Conservation (phyloP, 1,140 invertebrate species). For the Orchesella cincta region DNA sequence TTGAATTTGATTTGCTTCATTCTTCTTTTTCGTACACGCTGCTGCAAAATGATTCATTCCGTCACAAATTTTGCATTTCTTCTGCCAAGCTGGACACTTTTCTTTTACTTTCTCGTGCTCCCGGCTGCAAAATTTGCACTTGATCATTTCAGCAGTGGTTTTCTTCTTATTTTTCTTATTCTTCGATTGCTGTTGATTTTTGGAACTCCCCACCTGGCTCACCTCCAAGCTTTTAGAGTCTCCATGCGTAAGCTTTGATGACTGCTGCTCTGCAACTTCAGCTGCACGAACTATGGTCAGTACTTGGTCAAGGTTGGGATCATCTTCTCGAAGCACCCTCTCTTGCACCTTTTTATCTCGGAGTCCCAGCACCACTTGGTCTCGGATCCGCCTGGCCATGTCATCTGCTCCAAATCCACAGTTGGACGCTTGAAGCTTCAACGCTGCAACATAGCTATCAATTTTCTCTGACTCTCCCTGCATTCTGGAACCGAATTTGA, state of each 20-base stretch:
- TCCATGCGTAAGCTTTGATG: no score
- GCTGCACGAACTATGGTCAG: background rate
- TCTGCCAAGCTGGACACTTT: slow-evolving; percentile 7
- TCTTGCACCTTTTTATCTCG: background rate
- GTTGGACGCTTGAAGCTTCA: background rate
- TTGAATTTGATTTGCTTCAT: background rate
- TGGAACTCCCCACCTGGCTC: background rate
- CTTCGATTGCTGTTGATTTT: no score
- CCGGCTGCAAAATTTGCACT: slow-evolving; percentile 19
- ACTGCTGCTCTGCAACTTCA: background rate
- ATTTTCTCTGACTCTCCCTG: background rate
- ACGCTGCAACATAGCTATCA: background rate
- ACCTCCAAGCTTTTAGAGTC: background rate
- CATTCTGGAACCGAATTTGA: background rate
- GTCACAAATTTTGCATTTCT: background rate
- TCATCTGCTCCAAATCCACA: slow-evolving; percentile 13
- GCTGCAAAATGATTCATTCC: background rate
- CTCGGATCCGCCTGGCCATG: slow-evolving; percentile 22
- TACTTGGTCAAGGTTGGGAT: slow-evolving; percentile 19
- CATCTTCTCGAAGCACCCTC: slow-evolving; percentile 18
- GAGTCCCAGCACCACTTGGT: slow-evolving; percentile 31
- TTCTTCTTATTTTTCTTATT: no score
- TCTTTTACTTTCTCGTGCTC: slow-evolving; percentile 9
- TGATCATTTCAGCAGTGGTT: background rate
- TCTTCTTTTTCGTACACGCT: background rate